phyloP scores from a whole-genome alignment of 35 echinoderm and acorn worm species.

The Anneissia japonica region DNA sequence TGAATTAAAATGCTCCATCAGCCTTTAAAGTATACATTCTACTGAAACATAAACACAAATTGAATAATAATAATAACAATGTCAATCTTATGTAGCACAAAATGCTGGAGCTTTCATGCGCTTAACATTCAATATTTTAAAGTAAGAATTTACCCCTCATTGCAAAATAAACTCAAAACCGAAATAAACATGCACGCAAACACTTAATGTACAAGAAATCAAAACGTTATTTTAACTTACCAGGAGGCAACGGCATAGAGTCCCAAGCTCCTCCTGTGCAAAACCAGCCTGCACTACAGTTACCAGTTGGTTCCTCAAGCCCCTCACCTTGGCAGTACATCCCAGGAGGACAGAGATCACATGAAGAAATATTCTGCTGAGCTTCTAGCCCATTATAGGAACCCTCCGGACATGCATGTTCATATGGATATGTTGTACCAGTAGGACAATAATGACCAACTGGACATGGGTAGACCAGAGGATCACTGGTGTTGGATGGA shows the following conservation, averaged over 20 bases:
- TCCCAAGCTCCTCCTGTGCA: slow-evolving; percentile 69
- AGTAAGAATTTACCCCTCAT: no score
- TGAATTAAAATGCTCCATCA: no score
- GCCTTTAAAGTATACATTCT: no score
- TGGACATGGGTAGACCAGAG: slow-evolving; percentile 72
- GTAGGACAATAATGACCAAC: slow-evolving; percentile 81
- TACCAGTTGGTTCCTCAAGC: slow-evolving; percentile 64
- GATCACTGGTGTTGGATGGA: slow-evolving; percentile 92
- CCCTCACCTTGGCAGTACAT: slow-evolving; percentile 92
- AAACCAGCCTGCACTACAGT: slow-evolving; percentile 93
- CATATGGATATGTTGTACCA: slow-evolving; percentile 57
- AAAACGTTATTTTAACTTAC: slow-evolving; percentile 53
- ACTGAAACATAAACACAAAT: no score
- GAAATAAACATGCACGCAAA: no score
- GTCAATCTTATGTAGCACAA: no score
- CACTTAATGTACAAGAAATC: no score
- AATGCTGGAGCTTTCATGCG: no score
- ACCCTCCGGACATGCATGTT: slow-evolving; percentile 85
- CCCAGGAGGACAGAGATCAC: slow-evolving; percentile 89
- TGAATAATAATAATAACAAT: no score
- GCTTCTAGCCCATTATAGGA: slow-evolving; percentile 63
- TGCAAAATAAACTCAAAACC: no score
- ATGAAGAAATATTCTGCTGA: slow-evolving; percentile 87
- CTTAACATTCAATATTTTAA: no score
- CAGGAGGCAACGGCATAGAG: slow-evolving; percentile 61